Base-by-base conservation (phyloP, 2,888 invertebrate genomes). In the Drosophila subsilvestris region DNA sequence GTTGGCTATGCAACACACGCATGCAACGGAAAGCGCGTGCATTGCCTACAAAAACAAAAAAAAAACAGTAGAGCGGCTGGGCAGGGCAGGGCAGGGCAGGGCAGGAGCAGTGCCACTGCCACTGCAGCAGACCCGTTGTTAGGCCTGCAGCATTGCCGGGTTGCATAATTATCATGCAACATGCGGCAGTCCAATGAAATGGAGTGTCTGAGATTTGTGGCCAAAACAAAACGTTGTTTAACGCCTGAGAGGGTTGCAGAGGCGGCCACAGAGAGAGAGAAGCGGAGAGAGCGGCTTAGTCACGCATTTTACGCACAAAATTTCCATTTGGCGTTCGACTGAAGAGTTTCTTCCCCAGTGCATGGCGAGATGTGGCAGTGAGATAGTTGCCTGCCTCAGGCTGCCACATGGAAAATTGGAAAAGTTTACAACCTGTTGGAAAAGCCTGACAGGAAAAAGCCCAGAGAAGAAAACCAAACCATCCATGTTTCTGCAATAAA, bases 81-180 rank as follows among this genome's bases (percentile, higher is more conserved):
- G 2, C 44, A 37, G 5, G 25, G 22, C 22, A 22, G 20, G 20
- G 20, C 20, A 22, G 20, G 20, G 20, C 20, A 4, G 12, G 1
- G 2, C 44, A 37, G 5, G 25, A 42, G 55, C 1, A 25, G 14
- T 20, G 25, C 10, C 18, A 18, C 12, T n/a, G 22, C 32, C 32
- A 37, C 7, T 17, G 25, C n/a, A 18, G 17, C n/a, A 18, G 17
- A 29, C 42, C 29, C 63, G 53, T 54, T 47, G 66, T 17, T 51
- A 53, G 72, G 32, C 63, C 51, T 62, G 63, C 63, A 62, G 63
- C 73, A 51, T 25, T 71, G 83, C 80, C 79, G 79, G 79, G 70
- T 87, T 82, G 81, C 81, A 82, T 87, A 82, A 82, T 82, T 85
- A 85, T 79, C 87, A 87, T 87, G 81, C 87, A 79, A 82, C 86